Conservation (phyloP, 1,140 invertebrate genomes). For the Chionoecetes opilio region DNA sequence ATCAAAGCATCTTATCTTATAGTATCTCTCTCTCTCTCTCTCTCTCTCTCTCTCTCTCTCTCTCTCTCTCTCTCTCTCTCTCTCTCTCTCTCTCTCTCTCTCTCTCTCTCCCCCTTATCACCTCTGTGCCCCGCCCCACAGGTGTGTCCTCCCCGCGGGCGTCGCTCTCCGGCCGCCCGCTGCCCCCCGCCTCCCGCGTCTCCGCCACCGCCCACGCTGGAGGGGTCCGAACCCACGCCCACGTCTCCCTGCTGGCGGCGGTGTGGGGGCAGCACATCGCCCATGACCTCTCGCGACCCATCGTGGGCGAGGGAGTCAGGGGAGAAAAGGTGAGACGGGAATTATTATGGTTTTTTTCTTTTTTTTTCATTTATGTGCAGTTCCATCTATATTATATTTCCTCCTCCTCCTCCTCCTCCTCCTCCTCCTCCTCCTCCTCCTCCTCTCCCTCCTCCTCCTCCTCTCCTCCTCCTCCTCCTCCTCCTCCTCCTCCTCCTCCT, state of each 20-base stretch:
- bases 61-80: conserved; percentile 31
- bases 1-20: too few relatives aligned
- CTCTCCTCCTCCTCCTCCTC: too few relatives aligned
- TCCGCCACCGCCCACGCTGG: conserved; percentile 75
- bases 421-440: too few relatives aligned
- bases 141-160: conserved; percentile 78
- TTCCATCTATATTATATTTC: too few relatives aligned
- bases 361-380: too few relatives aligned
- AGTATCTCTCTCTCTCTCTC: not conserved
- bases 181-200: conserved; percentile 71
- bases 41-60: not conserved
- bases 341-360: too few relatives aligned
- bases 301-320: conserved; percentile 75
- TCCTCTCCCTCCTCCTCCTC: too few relatives aligned
- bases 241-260: conserved; percentile 81
- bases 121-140: conserved; percentile 33
- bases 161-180: conserved; percentile 70
- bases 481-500: too few relatives aligned
- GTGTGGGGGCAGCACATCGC: conserved; percentile 82
- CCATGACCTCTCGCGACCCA: conserved; percentile 82
- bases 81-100: not conserved
- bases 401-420: too few relatives aligned
- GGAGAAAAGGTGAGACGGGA: conserved; percentile 74
- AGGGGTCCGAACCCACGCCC: conserved; percentile 77
- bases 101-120: not conserved